phyloP scores from a whole-genome alignment of 2,888 invertebrate genomes.

The Sarcophaga variegata region DNA sequence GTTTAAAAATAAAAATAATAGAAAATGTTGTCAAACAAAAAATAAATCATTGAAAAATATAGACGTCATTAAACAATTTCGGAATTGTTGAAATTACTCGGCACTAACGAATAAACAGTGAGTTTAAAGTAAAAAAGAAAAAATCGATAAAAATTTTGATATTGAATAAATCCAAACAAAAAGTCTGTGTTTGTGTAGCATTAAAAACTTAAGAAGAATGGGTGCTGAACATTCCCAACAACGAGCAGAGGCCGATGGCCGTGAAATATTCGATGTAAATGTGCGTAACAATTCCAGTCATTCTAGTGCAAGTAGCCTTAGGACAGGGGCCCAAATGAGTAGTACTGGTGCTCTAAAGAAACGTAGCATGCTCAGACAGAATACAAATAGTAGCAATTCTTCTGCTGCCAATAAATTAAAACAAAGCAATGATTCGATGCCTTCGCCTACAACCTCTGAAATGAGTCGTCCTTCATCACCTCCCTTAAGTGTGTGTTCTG shows the following conservation, averaged over 20 bases:
- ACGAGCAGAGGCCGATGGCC: constrained; percentile 76
- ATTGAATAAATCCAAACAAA: constrained; percentile 1
- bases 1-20: not conserved
- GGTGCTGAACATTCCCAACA: constrained; percentile 86
- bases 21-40: not conserved
- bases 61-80: too few species aligned
- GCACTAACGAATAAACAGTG: not conserved
- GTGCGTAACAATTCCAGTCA: constrained; percentile 30
- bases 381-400: constrained; percentile 50
- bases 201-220: constrained; percentile 80
- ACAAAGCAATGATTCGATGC: constrained; percentile 60
- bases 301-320: not conserved
- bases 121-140: constrained; percentile 12
- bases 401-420: constrained; percentile 66
- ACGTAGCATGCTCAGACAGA: constrained; percentile 72
- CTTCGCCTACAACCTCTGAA: constrained; percentile 77
- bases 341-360: constrained; percentile 71
- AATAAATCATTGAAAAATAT: not conserved
- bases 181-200: not conserved
- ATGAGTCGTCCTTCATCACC: constrained; percentile 88
- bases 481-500: constrained; percentile 93
- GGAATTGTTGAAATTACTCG: not conserved
- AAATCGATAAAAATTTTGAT: constrained; percentile 39
- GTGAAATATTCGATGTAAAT: constrained; percentile 76
- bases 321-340: constrained; percentile 4